Evolutionary conservation across 1,140 invertebrate genomes (phyloP).

Genomic region (Riptortus pedestris): DNA sequence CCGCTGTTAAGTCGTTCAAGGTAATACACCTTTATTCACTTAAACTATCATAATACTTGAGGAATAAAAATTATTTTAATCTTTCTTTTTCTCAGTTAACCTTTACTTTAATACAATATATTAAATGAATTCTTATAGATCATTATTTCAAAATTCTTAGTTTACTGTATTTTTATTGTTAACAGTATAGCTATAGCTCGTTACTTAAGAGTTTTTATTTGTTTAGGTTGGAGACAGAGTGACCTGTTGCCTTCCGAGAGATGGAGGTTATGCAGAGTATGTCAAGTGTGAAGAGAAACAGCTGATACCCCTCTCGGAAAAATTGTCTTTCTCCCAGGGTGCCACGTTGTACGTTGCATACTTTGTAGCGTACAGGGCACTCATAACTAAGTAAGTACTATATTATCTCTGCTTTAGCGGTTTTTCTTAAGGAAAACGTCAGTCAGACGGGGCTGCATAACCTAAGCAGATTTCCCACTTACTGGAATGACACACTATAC

Average conservation of each 20-base stretch:
- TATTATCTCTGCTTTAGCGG: too few relatives aligned
- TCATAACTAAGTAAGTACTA: slow-evolving; percentile 39
- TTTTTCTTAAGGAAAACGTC: too few relatives aligned
- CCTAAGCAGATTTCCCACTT: too few relatives aligned
- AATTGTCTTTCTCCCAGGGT: slow-evolving; percentile 43
- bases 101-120: too few relatives aligned
- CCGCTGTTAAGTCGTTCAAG: slow-evolving; percentile 39
- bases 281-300: slow-evolving; percentile 34
- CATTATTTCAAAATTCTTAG: too few relatives aligned
- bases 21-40: slow-evolving; percentile 32
- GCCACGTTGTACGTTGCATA: slow-evolving; percentile 48
- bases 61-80: too few relatives aligned
- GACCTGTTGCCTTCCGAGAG: slow-evolving; percentile 33
- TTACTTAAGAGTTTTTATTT: not conserved
- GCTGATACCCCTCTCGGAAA: slow-evolving; percentile 38
- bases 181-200: not conserved
- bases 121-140: too few relatives aligned
- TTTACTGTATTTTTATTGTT: not conserved
- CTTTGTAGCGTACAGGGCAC: slow-evolving; percentile 46
- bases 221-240: slow-evolving; percentile 45
- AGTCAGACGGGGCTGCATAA: too few relatives aligned
- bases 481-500: too few relatives aligned
- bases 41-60: too few relatives aligned
- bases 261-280: slow-evolving; percentile 46
- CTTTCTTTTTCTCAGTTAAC: too few relatives aligned